Conservation (phyloP, 2,113 vertebrate genomes). For the Ceratotherium simum region DNA sequence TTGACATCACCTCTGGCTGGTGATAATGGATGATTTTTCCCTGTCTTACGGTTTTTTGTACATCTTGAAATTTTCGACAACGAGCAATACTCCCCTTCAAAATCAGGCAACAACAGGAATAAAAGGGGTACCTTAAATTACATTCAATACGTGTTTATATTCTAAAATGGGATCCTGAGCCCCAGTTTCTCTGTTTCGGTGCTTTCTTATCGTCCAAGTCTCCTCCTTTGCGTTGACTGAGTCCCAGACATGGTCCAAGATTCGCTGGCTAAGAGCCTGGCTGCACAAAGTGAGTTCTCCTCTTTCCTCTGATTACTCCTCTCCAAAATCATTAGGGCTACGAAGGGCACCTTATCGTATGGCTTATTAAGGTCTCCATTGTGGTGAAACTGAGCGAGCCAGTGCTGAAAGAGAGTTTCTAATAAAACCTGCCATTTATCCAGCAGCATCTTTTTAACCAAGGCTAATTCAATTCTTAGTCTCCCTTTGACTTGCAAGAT, state of each 20-base stretch:
- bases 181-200: background rate
- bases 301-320: background rate
- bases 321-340: background rate
- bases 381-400: background rate
- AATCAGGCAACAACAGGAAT: background rate
- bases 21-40: background rate
- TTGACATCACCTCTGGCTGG: background rate
- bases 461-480: background rate
- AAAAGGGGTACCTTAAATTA: background rate
- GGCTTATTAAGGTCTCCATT: background rate
- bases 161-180: background rate
- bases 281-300: accelerated
- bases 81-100: background rate
- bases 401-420: background rate
- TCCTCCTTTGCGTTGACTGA: background rate
- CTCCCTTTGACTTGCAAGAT: background rate
- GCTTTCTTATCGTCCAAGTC: background rate
- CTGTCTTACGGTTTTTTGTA: background rate
- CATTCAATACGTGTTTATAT: background rate
- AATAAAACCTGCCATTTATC: background rate
- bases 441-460: background rate
- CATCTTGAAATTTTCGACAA: background rate
- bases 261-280: background rate
- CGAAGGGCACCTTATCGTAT: accelerated
- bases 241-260: background rate